A percentile compares a stretch with the other conserved stretches of the same genome.
Evolutionary conservation across 2,113 vertebrate genomes (phyloP).

Genomic region (Chionodraco myersi): DNA sequence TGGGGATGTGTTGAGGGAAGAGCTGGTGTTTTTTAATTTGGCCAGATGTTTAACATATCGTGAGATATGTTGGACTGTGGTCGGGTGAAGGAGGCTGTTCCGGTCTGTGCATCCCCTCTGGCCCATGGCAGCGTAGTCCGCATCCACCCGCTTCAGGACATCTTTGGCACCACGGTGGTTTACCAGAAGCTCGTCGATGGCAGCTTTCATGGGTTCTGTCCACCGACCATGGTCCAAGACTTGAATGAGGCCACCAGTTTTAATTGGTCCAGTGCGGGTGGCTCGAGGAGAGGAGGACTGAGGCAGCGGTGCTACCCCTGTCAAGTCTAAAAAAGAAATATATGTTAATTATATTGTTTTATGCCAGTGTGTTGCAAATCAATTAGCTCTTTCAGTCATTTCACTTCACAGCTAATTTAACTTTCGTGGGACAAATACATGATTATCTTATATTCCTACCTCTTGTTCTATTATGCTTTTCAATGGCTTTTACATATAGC

Average conservation of each 20-base stretch:
- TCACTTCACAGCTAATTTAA: too few relatives aligned
- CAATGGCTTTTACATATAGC: too few relatives aligned
- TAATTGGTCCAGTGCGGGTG: background rate
- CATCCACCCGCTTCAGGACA: background rate
- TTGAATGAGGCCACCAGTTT: background rate
- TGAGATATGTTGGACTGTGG: background rate
- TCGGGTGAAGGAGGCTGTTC: constrained; percentile 1
- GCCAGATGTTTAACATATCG: constrained; percentile 3
- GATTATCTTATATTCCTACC: too few relatives aligned
- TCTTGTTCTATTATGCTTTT: too few relatives aligned
- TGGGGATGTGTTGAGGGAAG: constrained; percentile 4
- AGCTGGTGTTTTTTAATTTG: background rate
- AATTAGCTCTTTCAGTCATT: too few relatives aligned
- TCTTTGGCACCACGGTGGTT: background rate
- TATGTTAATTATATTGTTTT: too few relatives aligned
- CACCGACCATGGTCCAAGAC: background rate
- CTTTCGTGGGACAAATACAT: too few relatives aligned
- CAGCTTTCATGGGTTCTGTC: constrained; percentile 10
- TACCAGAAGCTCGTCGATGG: background rate
- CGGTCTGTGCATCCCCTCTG: background rate
- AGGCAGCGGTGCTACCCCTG: too few relatives aligned
- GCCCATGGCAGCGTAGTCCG: background rate
- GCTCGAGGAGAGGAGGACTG: too few relatives aligned
- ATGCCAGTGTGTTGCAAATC: too few relatives aligned
- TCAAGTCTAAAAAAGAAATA: too few relatives aligned